phyloP scores from a whole-genome alignment of 2,888 invertebrate species.

The Archips xylosteana region DNA sequence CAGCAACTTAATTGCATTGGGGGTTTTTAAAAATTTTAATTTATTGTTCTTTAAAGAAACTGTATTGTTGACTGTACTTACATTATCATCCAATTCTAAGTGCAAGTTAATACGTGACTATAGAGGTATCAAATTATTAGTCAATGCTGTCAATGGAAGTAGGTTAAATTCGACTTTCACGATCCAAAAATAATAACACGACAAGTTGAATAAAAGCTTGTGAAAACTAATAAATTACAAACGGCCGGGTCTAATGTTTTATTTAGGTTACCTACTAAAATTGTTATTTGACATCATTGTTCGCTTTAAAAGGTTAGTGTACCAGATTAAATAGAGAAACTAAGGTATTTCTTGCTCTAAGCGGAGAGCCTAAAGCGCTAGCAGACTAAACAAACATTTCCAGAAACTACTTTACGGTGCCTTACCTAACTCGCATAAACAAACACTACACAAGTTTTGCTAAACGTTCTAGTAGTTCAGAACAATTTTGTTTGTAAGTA shows the following conservation, averaged over 20 bases:
- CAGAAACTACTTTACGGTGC: not conserved
- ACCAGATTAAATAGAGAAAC: not conserved
- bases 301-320: not conserved
- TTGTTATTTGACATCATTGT: not conserved
- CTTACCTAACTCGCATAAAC: not conserved
- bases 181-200: too few relatives aligned
- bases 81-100: too few relatives aligned
- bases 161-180: too few relatives aligned
- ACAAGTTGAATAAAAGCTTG: too few relatives aligned
- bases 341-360: not conserved
- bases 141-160: too few relatives aligned
- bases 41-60: too few relatives aligned
- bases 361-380: not conserved
- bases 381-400: not conserved
- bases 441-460: slow-evolving; percentile 9
- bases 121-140: too few relatives aligned
- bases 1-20: too few relatives aligned
- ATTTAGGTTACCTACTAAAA: not conserved
- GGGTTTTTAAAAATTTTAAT: too few relatives aligned
- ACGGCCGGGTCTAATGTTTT: not conserved
- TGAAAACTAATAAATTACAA: too few relatives aligned
- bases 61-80: too few relatives aligned
- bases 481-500: not conserved
- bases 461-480: not conserved
- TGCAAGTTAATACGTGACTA: too few relatives aligned